Percentiles rank a stretch among this genome's conserved stretches.
Conservation (phyloP, 2,113 vertebrate species). For the Etheostoma spectabile region DNA sequence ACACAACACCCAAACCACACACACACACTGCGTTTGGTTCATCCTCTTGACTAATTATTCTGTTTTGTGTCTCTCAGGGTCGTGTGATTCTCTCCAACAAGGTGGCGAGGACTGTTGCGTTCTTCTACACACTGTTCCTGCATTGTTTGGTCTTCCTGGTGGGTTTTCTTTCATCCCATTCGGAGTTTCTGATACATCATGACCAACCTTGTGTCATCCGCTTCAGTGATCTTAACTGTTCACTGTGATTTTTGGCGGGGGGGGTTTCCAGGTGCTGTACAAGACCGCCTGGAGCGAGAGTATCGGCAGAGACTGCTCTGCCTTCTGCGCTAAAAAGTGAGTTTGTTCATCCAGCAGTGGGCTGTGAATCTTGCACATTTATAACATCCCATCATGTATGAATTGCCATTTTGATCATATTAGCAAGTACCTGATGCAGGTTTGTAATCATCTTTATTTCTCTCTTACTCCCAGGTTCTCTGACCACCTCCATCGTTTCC, state of each 20-base stretch:
- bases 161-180: neutral
- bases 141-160: slow-evolving; percentile 90
- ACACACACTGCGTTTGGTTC: neutral
- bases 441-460: neutral
- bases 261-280: slow-evolving; percentile 90
- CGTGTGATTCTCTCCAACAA: slow-evolving; percentile 95
- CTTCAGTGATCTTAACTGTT: neutral
- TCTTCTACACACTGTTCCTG: slow-evolving; percentile 97
- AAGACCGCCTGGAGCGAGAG: slow-evolving; percentile 97
- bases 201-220: neutral
- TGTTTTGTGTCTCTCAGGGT: slow-evolving; percentile 82
- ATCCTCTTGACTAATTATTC: neutral
- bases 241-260: neutral
- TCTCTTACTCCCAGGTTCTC: slow-evolving; percentile 86
- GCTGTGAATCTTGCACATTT: neutral
- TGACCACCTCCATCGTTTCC: slow-evolving; percentile 96
- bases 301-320: slow-evolving; percentile 89
- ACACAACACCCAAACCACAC: neutral
- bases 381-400: too few species aligned
- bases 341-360: slow-evolving; percentile 25
- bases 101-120: slow-evolving; percentile 92
- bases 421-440: neutral
- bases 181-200: neutral
- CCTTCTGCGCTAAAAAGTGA: slow-evolving; percentile 95
- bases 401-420: neutral